These are phyloP conservation scores for Carassius auratus DNA, from an alignment of 2,113 vertebrate genomes.

Conservation along the genomic window DNA sequence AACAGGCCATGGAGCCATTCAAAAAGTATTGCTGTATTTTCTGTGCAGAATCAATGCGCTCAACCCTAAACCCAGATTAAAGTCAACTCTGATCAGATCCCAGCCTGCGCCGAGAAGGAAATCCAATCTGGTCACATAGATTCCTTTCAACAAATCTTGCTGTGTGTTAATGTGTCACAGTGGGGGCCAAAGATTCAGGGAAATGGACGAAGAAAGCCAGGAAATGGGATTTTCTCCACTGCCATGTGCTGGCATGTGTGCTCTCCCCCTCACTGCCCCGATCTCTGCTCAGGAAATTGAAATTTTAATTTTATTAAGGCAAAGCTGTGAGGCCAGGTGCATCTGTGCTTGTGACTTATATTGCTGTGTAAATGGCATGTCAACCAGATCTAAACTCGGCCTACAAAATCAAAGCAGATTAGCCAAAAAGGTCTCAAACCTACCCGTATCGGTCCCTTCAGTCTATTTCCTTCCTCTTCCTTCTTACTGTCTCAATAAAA, in stretches of 20 bases:
- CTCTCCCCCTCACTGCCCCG: slow-evolving; percentile 9
- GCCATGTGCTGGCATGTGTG: slow-evolving; percentile 17
- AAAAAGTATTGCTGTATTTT: slow-evolving; percentile 34
- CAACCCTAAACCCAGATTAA: slow-evolving; percentile 51
- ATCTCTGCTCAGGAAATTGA: slow-evolving; percentile 53
- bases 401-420: slow-evolving; percentile 45
- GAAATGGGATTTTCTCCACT: slow-evolving; percentile 55
- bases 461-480: not conserved
- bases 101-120: slow-evolving; percentile 42
- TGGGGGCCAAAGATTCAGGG: slow-evolving; percentile 39
- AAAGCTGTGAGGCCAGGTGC: slow-evolving; percentile 47
- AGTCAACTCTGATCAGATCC: slow-evolving; percentile 59
- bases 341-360: slow-evolving; percentile 44
- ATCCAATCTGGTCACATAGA: slow-evolving; percentile 61
- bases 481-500: not conserved
- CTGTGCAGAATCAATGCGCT: slow-evolving; percentile 31
- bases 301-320: slow-evolving; percentile 62
- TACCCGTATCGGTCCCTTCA: not conserved
- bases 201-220: slow-evolving; percentile 33
- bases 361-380: slow-evolving; percentile 53
- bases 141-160: slow-evolving; percentile 53
- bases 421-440: slow-evolving; percentile 40
- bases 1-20: slow-evolving; percentile 6
- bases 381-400: slow-evolving; percentile 40
- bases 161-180: slow-evolving; percentile 58